A percentile compares a stretch with the other conserved stretches of the same genome.
Evolutionary conservation across 1,140 invertebrate species (phyloP).

Genomic region (Cepaea nemoralis): DNA sequence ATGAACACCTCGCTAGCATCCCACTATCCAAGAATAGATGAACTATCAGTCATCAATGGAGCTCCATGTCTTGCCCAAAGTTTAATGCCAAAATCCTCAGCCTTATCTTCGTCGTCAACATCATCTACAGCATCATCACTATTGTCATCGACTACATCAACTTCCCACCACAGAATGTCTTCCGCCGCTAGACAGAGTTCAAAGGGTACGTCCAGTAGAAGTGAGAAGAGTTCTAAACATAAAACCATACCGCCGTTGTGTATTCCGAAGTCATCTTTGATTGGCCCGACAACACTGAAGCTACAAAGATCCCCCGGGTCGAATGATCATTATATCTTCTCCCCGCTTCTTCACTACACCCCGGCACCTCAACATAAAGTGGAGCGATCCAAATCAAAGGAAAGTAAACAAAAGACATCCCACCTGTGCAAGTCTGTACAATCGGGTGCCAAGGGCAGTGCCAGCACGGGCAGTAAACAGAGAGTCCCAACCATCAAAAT

Average conservation of each 20-base stretch:
- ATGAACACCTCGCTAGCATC: neutral
- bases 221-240: neutral
- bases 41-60: neutral
- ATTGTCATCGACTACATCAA: neutral
- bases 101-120: too few species aligned
- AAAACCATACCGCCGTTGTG: slow-evolving; percentile 11
- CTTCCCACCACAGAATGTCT: neutral
- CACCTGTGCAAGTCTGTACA: neutral
- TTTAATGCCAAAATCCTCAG: too few species aligned
- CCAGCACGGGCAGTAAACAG: neutral
- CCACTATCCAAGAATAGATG: neutral
- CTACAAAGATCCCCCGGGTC: slow-evolving; percentile 29
- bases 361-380: neutral
- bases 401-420: neutral
- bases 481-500: slow-evolving; percentile 34
- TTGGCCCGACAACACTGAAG: slow-evolving; percentile 14
- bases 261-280: slow-evolving; percentile 15
- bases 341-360: neutral
- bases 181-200: neutral
- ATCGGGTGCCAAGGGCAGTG: neutral
- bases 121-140: neutral
- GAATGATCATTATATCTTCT: slow-evolving; percentile 20
- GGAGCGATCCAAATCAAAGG: neutral
- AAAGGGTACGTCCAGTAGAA: neutral
- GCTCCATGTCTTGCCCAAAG: too few species aligned